Percentiles rank a stretch among this genome's conserved stretches.
Evolutionary conservation across 2,888 invertebrate species (phyloP).

Genomic region (Nomada ruficornis): DNA sequence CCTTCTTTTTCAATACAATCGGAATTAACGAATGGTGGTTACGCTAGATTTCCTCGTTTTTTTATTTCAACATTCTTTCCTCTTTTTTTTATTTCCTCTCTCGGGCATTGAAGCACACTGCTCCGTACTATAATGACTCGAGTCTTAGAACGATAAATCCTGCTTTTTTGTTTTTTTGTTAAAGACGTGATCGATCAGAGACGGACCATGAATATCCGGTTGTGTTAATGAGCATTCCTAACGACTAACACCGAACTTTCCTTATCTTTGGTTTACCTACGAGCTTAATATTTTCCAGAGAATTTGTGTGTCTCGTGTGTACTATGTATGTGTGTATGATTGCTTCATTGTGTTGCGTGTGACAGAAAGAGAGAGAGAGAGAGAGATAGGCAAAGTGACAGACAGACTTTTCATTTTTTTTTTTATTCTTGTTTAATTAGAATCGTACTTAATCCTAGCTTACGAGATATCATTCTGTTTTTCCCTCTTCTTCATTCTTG

Average conservation of each 20-base stretch:
- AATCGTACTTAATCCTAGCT: conserved; percentile 51
- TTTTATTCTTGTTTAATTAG: conserved; percentile 22
- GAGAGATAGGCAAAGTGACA: conserved; percentile 22
- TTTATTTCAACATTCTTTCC: not conserved
- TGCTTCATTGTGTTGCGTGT: not conserved
- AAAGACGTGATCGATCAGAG: conserved; percentile 59
- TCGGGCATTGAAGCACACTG: conserved; percentile 9
- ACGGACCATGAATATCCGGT: conserved; percentile 57
- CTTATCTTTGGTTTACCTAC: conserved; percentile 76
- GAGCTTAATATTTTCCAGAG: conserved; percentile 60
- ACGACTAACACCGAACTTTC: conserved; percentile 75
- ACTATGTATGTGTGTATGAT: not conserved
- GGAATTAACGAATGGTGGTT: conserved; percentile 7
- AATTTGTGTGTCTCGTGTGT: conserved; percentile 32
- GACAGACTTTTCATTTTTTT: not conserved
- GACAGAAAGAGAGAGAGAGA: not conserved
- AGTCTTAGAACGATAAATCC: conserved; percentile 53
- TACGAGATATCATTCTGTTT: conserved; percentile 18
- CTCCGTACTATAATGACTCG: conserved; percentile 1
- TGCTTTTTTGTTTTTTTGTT: conserved; percentile 19
- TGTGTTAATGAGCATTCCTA: conserved; percentile 66
- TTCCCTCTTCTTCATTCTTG: not conserved
- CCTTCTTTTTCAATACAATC: not conserved
- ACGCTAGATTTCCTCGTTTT: not conserved
- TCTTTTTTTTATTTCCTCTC: conserved; percentile 1